Evolutionary conservation across 2,888 invertebrate species (phyloP).

Genomic region (Unio delphinus): DNA sequence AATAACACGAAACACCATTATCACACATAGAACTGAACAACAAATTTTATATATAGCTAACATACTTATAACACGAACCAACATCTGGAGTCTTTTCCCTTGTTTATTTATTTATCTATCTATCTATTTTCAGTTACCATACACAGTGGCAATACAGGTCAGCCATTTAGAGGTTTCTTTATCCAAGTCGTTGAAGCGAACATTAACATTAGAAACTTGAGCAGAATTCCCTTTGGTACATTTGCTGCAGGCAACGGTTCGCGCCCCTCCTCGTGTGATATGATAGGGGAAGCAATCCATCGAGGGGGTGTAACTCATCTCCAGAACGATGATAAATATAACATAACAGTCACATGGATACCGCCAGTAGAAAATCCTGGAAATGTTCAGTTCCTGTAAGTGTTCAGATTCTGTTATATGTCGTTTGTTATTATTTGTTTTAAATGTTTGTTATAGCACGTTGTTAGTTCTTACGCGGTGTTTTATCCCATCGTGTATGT

Average conservation of each 20-base stretch:
- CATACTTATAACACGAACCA: no score
- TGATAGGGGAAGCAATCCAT: background rate
- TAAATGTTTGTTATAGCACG: no score
- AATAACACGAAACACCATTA: no score
- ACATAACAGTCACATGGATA: conserved; percentile 20
- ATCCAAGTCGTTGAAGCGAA: conserved; percentile 29
- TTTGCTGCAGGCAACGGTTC: conserved; percentile 19
- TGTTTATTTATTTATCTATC: background rate
- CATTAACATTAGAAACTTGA: conserved; percentile 20
- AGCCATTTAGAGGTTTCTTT: conserved; percentile 24
- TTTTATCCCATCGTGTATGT: no score
- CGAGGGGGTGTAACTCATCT: conserved; percentile 30
- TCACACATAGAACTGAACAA: no score
- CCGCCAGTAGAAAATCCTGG: conserved; percentile 25
- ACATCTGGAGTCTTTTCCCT: no score
- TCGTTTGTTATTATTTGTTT: no score
- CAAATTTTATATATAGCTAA: no score
- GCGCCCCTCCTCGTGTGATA: conserved; percentile 22
- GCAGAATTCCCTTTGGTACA: conserved; percentile 23
- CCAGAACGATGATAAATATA: conserved; percentile 8
- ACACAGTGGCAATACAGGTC: conserved; percentile 5
- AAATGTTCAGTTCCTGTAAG: conserved; percentile 32
- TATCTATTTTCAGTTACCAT: conserved; percentile 17
- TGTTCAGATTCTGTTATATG: background rate
- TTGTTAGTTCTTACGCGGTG: no score